Conservation (phyloP, 2,797 vertebrate genomes). For the Varecia variegata region DNA sequence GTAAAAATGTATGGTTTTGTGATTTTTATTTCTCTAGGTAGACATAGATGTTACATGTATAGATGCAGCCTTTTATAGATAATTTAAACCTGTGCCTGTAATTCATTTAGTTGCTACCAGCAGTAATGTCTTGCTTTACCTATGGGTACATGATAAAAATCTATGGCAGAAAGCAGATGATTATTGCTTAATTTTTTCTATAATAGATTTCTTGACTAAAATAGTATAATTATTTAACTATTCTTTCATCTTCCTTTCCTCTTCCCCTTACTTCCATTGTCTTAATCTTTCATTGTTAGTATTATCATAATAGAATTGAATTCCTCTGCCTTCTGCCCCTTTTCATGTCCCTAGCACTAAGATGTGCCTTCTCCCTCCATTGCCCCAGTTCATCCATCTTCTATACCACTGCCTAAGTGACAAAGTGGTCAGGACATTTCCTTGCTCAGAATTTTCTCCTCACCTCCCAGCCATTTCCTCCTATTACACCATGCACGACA, state of each 20-base stretch:
- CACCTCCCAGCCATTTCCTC: not conserved
- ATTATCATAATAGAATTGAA: not conserved
- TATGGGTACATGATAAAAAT: not conserved
- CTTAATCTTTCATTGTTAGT: not conserved
- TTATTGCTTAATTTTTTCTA: conserved; percentile 26
- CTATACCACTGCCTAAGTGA: not conserved
- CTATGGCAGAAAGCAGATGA: not conserved
- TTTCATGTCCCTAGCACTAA: not conserved
- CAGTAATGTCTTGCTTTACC: conserved; percentile 10
- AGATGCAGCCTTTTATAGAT: not conserved
- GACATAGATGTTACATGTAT: not conserved
- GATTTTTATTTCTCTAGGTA: conserved; percentile 9
- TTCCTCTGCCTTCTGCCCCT: not conserved
- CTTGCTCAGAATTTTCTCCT: not conserved
- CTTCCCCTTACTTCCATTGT: not conserved
- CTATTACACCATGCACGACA: not conserved
- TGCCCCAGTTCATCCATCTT: not conserved
- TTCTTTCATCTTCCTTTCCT: not conserved
- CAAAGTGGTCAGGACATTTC: not conserved
- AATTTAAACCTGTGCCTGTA: not conserved
- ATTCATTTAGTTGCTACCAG: not conserved
- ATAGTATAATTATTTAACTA: not conserved
- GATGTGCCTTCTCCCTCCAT: not conserved
- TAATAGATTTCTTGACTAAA: not conserved
- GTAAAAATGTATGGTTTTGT: not conserved